A percentile compares a stretch with the other conserved stretches of the same genome.
These are phyloP conservation scores for Saimiri boliviensis DNA, from an alignment of 2,113 vertebrate genomes.

Conservation along the genomic window DNA sequence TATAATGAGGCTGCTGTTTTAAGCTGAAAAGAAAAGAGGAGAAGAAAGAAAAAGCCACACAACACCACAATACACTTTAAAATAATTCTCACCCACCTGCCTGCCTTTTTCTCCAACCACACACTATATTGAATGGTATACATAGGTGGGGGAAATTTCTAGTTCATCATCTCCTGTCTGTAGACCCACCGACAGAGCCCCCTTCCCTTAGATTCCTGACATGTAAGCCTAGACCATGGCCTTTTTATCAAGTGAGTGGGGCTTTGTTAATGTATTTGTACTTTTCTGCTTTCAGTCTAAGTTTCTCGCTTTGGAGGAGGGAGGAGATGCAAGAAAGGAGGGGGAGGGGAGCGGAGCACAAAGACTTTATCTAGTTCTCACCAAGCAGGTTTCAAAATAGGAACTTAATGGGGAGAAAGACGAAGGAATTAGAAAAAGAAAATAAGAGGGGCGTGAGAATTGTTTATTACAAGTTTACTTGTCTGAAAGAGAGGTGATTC, in stretches of 20 bases:
- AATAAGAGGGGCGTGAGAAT: not conserved
- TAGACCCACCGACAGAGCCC: constrained; percentile 54
- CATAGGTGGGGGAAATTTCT: constrained; percentile 7
- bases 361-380: constrained; percentile 70
- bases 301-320: constrained; percentile 64
- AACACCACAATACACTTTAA: not conserved
- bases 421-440: constrained; percentile 31
- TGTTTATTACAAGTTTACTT: constrained; percentile 33
- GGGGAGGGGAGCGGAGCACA: constrained; percentile 71
- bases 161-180: constrained; percentile 31
- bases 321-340: constrained; percentile 43
- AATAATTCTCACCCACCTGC: constrained; percentile 56
- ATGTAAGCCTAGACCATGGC: constrained; percentile 61
- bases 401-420: constrained; percentile 58
- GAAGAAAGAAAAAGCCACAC: constrained; percentile 30
- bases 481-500: not conserved
- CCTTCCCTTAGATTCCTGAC: constrained; percentile 55
- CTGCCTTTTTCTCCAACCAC: constrained; percentile 20
- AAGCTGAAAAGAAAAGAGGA: constrained; percentile 41
- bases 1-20: constrained; percentile 63
- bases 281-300: constrained; percentile 77
- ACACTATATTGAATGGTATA: not conserved
- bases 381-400: constrained; percentile 75
- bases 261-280: constrained; percentile 80
- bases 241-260: constrained; percentile 67